Base-by-base conservation (phyloP, 2,113 vertebrate genomes). In the Actenoides lindsayi region DNA sequence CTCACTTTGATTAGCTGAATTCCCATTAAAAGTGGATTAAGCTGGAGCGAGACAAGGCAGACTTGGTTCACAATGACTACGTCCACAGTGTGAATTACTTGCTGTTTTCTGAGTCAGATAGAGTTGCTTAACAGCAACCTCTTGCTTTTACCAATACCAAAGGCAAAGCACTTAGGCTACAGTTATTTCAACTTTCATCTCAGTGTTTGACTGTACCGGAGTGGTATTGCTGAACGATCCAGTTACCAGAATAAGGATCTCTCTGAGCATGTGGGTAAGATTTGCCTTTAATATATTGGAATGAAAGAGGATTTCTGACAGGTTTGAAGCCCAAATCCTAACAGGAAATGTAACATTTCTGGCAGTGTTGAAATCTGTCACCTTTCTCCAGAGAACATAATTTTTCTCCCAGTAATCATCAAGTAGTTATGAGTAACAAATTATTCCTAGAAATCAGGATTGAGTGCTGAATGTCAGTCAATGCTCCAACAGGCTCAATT, bases 371-470 rank as follows among this genome's bases (percentile, higher is more conserved):
- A 74, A 85, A 94, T 28, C 93, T 83, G 82, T 85, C 87, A 56
- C 42, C 59, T 91, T 80, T 54, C 82, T 85, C 63, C 69, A 69
- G 63, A 69, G 78, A 79, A 24, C 70, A 86, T 35, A 3, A 16
- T 76, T 92, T 74, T 86, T 15, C 63, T 88, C 87, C 67, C 37
- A 96, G 56, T 60, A 77, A 65, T 56, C 71, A 93, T 30, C 82
- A 68, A 71, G 54, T 63, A 51, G 21, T 89, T 93, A 41, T 5
- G 78, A 84, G 57, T 41, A 95, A 91, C 87, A 84, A 95, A 85
- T 53, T 30, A 13, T 53, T 94, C 93, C 87, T 96, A 89, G 93
- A 97, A 94, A 86, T 67, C 11, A 70, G 76, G 71, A 33, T 9
- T 0, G 3, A 70, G 60, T 14, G 27, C 59, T 6, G 59, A 67